Evolutionary conservation across 2,797 vertebrate species (phyloP).

Genomic region (Antennarius maculatus): DNA sequence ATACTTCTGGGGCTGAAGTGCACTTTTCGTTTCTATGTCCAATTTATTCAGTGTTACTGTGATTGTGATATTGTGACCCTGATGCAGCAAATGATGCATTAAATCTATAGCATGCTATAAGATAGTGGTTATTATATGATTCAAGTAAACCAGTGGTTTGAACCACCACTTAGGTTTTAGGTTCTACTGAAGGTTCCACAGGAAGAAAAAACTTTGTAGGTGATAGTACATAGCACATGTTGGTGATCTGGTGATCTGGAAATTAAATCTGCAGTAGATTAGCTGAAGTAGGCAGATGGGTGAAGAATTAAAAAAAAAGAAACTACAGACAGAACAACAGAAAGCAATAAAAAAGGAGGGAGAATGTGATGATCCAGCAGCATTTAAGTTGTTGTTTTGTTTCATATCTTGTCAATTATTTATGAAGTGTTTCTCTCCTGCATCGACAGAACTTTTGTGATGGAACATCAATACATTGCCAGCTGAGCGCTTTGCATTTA

Average conservation of each 20-base stretch:
- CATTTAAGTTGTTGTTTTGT: slow-evolving; percentile 9
- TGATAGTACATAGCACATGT: neutral
- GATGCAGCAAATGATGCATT: slow-evolving; percentile 20
- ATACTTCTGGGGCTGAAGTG: slow-evolving; percentile 32
- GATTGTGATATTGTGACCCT: slow-evolving; percentile 25
- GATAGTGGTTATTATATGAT: slow-evolving; percentile 25
- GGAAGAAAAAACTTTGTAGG: neutral
- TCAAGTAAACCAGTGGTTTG: slow-evolving; percentile 37
- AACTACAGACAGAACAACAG: neutral
- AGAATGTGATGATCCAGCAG: neutral
- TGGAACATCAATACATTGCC: slow-evolving; percentile 7
- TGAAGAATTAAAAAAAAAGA: neutral
- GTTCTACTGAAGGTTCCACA: neutral
- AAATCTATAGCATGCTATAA: slow-evolving; percentile 21
- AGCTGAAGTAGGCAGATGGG: neutral
- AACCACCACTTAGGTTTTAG: slow-evolving; percentile 8
- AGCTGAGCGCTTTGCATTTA: slow-evolving; percentile 9
- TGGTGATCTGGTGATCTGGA: too few species aligned
- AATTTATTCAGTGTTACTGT: slow-evolving; percentile 23
- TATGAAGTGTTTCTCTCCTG: neutral
- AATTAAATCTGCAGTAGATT: too few species aligned
- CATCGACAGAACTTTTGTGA: slow-evolving; percentile 9
- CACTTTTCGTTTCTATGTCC: slow-evolving; percentile 33
- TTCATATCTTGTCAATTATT: slow-evolving; percentile 27
- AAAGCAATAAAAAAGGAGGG: neutral